Evolutionary conservation across 2,113 vertebrate genomes (phyloP).

Genomic region (Lates calcarifer): DNA sequence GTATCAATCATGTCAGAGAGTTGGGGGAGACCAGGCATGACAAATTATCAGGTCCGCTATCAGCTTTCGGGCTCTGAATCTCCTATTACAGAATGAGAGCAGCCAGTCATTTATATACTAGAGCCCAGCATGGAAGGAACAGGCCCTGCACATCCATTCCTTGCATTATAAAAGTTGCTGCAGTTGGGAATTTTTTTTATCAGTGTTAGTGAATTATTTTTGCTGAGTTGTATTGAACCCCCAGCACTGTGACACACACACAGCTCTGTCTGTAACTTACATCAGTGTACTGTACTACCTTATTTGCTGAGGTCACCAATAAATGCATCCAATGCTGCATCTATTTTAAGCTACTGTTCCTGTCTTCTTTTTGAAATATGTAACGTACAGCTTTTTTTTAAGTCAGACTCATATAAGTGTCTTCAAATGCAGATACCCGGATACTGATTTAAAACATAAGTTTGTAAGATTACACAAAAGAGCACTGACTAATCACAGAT

Average conservation of each 20-base stretch:
- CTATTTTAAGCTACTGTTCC: conserved; percentile 14
- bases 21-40: conserved; percentile 63
- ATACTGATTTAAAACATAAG: background rate
- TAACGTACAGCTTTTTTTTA: conserved; percentile 1
- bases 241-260: conserved; percentile 14
- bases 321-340: conserved; percentile 22
- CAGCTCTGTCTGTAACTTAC: conserved; percentile 27
- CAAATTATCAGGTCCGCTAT: conserved; percentile 73
- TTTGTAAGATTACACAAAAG: background rate
- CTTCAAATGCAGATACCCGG: conserved; percentile 5
- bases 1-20: conserved; percentile 76
- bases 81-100: conserved; percentile 54
- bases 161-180: conserved; percentile 41
- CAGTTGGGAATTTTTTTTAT: conserved; percentile 14
- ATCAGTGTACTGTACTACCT: conserved; percentile 9
- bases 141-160: conserved; percentile 8
- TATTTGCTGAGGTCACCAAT: conserved; percentile 33
- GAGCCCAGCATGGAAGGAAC: conserved; percentile 29
- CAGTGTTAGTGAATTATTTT: conserved; percentile 26
- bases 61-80: conserved; percentile 61
- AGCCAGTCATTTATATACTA: conserved; percentile 54
- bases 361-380: background rate
- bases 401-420: background rate
- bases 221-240: conserved; percentile 7
- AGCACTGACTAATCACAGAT: background rate